phyloP scores from a whole-genome alignment of 2,888 invertebrate genomes.

The Cantharis nigra region DNA sequence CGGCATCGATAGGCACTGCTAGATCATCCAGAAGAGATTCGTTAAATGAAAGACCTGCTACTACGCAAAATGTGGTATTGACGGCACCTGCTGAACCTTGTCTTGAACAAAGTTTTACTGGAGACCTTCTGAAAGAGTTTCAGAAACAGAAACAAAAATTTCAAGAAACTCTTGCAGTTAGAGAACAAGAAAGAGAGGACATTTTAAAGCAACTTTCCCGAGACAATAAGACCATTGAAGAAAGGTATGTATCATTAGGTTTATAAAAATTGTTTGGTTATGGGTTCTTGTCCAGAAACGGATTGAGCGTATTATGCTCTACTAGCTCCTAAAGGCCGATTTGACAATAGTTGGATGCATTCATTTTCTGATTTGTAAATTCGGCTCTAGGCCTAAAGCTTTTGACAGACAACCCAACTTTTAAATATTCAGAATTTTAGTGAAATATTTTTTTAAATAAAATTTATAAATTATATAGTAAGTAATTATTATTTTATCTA shows the following conservation, averaged over 20 bases:
- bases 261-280: not conserved
- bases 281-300: too few relatives aligned
- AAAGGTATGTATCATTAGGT: constrained; percentile 54
- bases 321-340: too few relatives aligned
- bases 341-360: too few relatives aligned
- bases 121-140: constrained; percentile 78
- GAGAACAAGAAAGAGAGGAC: constrained; percentile 62
- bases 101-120: constrained; percentile 59
- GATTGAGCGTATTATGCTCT: too few relatives aligned
- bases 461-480: too few relatives aligned
- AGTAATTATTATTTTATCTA: too few relatives aligned
- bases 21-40: constrained; percentile 71
- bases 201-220: constrained; percentile 56
- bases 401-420: too few relatives aligned
- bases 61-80: constrained; percentile 40
- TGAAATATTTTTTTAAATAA: too few relatives aligned
- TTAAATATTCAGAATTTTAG: too few relatives aligned
- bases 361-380: too few relatives aligned
- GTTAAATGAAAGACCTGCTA: constrained; percentile 59
- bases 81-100: constrained; percentile 33
- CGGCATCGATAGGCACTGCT: constrained; percentile 68
- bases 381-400: too few relatives aligned
- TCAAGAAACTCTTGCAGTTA: constrained; percentile 61
- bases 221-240: constrained; percentile 57
- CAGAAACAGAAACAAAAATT: constrained; percentile 76